Conservation (phyloP, 2,888 invertebrate species). For the Oscheius myriophilus region DNA sequence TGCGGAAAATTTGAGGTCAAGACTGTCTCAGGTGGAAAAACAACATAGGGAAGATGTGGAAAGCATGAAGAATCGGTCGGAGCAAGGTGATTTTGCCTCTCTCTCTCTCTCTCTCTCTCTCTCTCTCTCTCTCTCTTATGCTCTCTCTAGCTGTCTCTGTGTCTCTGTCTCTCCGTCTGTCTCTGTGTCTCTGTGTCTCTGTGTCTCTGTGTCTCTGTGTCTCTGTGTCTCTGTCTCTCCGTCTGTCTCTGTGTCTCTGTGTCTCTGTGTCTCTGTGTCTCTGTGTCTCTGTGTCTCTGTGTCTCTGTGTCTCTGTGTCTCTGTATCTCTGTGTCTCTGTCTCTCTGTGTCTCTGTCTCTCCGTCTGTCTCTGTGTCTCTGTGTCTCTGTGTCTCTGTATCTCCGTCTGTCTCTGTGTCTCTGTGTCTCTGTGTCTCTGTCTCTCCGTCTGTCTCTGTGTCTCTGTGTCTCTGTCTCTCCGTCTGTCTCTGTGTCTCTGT, state of each 20-base stretch:
- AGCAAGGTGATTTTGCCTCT: constrained; percentile 12
- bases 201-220: neutral
- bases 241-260: neutral
- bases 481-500: constrained; percentile 1
- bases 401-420: neutral
- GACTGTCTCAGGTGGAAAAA: constrained; percentile 19
- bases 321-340: neutral
- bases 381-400: neutral
- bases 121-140: neutral
- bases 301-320: neutral
- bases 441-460: too few relatives aligned
- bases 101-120: constrained; percentile 1
- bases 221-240: too few relatives aligned
- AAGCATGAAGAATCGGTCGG: constrained; percentile 32
- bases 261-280: neutral
- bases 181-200: neutral
- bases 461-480: neutral
- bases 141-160: neutral
- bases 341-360: neutral
- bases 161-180: constrained; percentile 2
- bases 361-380: neutral
- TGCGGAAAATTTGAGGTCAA: constrained; percentile 13
- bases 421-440: neutral
- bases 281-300: neutral
- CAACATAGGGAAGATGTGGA: constrained; percentile 25